phyloP scores from a whole-genome alignment of 2,888 invertebrate genomes.

The Lycophotia porphyrea region DNA sequence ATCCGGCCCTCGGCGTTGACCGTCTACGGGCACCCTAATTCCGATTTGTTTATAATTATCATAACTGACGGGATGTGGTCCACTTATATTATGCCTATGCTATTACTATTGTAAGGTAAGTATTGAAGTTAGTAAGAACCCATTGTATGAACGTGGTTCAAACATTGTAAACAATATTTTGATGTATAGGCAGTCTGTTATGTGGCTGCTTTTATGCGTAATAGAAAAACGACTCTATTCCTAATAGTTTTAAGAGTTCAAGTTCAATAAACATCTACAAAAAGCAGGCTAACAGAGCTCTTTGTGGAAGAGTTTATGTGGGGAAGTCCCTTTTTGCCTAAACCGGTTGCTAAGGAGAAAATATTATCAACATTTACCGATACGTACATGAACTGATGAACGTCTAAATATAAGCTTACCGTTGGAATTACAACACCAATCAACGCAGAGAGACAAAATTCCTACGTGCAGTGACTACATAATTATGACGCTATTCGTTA shows the following conservation, averaged over 20 bases:
- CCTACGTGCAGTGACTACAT: not conserved
- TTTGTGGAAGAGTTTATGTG: not conserved
- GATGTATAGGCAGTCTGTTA: slow-evolving; percentile 4
- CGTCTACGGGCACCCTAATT: slow-evolving; percentile 13
- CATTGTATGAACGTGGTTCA: slow-evolving; percentile 5
- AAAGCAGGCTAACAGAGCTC: not conserved
- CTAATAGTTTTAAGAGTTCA: rapidly evolving
- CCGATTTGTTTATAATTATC: slow-evolving; percentile 13
- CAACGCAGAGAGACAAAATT: not conserved
- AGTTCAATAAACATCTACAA: not conserved
- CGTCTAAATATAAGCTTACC: not conserved
- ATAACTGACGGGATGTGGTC: not conserved
- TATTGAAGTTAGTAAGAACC: not conserved
- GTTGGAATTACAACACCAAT: not conserved
- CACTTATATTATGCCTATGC: not conserved
- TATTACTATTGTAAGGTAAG: too few species aligned
- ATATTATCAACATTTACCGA: not conserved
- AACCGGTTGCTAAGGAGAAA: not conserved
- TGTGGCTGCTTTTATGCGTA: not conserved
- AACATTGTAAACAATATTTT: slow-evolving; percentile 20
- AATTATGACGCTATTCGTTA: not conserved
- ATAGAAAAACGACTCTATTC: slow-evolving; percentile 7
- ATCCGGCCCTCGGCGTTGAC: not conserved
- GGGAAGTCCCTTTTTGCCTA: slow-evolving; percentile 24
- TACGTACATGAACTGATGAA: not conserved